Evolutionary conservation across 2,113 vertebrate genomes (phyloP), one percentile per base, ranked within the genome.

Genomic region (Alces alces): DNA sequence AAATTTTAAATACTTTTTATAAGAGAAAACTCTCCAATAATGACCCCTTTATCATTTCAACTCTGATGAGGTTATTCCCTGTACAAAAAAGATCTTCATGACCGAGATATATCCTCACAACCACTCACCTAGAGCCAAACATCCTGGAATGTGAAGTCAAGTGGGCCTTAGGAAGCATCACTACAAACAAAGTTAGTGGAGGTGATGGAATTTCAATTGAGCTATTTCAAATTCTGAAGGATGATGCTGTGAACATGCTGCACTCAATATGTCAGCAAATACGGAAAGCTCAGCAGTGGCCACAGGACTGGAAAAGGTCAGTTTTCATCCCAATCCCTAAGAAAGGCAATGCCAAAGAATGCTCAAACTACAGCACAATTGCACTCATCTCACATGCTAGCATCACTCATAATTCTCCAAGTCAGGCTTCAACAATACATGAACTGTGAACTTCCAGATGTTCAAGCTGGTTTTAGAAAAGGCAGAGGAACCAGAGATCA

Each of bases 1-100:
- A 50, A 84, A 36, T 79, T 93, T 88, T 89, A 70, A 95, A 82
- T 83, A 87, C 78, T 78, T 95, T 96, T 80, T 36, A 33, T 93
- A 92, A 95, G 19, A 89, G 27, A 58, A 92, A 39, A 82, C 2
- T 95, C 36, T 93, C 52, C 25, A 92, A 39, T 88, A 93, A 21
- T 83, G 86, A 82, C 16, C 50, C 28, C 70, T 97, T 92, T 95
- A 89, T 57, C 30, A 78, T 91, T 92, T 96, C 58, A 87, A 66
- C 9, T 90, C 30, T n/a, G 79, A 87, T 15, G 21, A 83, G 50
- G 5, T 87, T 92, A 79, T 61, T 66, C 88, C 33, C 50, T 70
- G n/a, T 70, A 70, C 64, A 70, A 70, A 70, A 36, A 70, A 70
- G 17, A 70, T 36, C 64, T 66, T 66, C 64, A 70, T 2, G 2